Percentiles rank a stretch among this genome's conserved stretches.
Evolutionary conservation across 2,797 vertebrate species (phyloP).

Genomic region (Eidolon dupreanum): DNA sequence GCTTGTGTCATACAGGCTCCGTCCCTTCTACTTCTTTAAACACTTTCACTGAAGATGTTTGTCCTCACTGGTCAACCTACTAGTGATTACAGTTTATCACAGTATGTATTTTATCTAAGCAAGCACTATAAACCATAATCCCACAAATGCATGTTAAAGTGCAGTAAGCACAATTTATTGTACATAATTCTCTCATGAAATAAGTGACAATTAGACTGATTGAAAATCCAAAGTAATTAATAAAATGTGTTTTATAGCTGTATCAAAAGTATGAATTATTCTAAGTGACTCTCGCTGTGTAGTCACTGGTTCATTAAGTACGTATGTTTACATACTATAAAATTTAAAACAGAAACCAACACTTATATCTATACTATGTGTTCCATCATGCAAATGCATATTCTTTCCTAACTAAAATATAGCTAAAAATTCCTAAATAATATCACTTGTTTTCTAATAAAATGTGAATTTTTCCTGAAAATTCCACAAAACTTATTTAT

Average conservation of each 20-base stretch:
- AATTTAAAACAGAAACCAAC: neutral
- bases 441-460: neutral
- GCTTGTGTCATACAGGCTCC: neutral
- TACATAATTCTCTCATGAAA: neutral
- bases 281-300: neutral
- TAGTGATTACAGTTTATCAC: neutral
- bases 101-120: neutral
- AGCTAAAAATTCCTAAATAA: conserved; percentile 23
- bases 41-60: neutral
- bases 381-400: neutral
- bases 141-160: neutral
- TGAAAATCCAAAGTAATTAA: neutral
- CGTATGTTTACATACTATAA: neutral
- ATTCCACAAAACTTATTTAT: neutral
- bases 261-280: conserved; percentile 17
- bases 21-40: neutral
- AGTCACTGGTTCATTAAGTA: neutral
- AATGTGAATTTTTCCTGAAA: conserved; percentile 14
- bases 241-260: neutral
- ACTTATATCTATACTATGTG: neutral
- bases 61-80: neutral
- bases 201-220: neutral
- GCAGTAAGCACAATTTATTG: neutral
- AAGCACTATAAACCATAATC: neutral
- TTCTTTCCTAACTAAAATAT: conserved; percentile 12